These are phyloP conservation scores for Peromyscus polionotus DNA, from an alignment of 2,113 vertebrate genomes.

Conservation along the genomic window DNA sequence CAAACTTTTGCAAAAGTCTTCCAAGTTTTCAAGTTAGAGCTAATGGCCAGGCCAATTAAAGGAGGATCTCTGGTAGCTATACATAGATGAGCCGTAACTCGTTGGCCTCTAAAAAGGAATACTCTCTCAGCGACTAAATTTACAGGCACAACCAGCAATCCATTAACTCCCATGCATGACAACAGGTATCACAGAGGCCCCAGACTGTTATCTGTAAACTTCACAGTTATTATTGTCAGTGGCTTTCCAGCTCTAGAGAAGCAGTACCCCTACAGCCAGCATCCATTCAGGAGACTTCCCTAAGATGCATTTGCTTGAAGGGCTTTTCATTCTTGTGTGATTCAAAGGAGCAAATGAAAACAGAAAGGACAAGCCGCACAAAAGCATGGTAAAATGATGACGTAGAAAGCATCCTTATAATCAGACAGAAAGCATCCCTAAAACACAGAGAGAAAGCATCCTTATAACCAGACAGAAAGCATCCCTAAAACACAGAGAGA, in stretches of 20 bases:
- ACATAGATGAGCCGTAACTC: neutral
- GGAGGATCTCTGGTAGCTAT: neutral
- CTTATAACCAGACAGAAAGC: neutral
- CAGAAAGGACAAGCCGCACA: neutral
- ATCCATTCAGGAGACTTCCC: neutral
- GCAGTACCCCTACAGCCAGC: neutral
- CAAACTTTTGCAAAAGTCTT: neutral
- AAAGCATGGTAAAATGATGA: neutral
- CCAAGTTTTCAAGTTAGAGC: neutral
- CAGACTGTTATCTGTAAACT: neutral
- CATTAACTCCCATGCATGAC: neutral
- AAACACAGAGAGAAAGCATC: neutral
- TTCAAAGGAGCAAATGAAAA: neutral
- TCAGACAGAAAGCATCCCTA: neutral
- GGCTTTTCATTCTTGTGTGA: neutral
- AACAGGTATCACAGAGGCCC: neutral
- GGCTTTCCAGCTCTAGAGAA: neutral
- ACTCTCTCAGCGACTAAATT: neutral
- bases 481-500: neutral
- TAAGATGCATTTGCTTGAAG: rapidly evolving
- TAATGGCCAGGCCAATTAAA: neutral
- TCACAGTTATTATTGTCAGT: neutral
- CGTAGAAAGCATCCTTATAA: neutral
- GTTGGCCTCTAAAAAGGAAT: neutral
- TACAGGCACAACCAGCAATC: neutral